phyloP scores from a whole-genome alignment of 1,140 invertebrate genomes.

The Apocrypta bakeri region DNA sequence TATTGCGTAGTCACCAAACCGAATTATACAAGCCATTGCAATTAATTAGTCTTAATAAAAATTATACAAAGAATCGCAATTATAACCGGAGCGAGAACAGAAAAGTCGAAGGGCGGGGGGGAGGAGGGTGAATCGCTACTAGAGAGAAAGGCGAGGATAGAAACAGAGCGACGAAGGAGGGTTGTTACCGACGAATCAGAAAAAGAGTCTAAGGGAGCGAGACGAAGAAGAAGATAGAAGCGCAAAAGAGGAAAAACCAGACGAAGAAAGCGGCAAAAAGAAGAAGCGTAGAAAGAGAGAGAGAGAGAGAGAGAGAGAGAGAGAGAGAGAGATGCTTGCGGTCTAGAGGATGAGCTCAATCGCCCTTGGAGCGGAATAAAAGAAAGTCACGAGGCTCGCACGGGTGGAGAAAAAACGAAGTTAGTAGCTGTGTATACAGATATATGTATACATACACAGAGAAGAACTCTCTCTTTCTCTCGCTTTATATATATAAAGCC shows the following conservation, averaged over 20 bases:
- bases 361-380: slow-evolving; percentile 64
- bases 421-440: neutral
- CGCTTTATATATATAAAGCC: neutral
- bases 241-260: slow-evolving; percentile 27
- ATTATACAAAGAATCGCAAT: slow-evolving; percentile 71
- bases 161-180: neutral
- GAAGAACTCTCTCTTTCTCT: no score
- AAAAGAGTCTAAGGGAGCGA: neutral
- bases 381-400: slow-evolving; percentile 67
- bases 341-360: slow-evolving; percentile 58
- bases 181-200: neutral
- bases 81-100: slow-evolving; percentile 57
- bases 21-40: slow-evolving; percentile 71
- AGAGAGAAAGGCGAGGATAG: neutral
- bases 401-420: neutral
- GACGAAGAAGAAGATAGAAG: neutral
- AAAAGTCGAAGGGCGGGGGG: slow-evolving; percentile 38
- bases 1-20: slow-evolving; percentile 56
- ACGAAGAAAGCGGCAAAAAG: slow-evolving; percentile 30
- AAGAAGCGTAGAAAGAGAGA: slow-evolving; percentile 24
- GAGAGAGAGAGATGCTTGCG: slow-evolving; percentile 37
- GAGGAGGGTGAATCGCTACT: slow-evolving; percentile 25
- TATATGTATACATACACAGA: neutral
- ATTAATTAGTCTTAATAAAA: slow-evolving; percentile 75
- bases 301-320: neutral